Conservation (phyloP, 1,140 invertebrate species). For the Drosophila pallidifrons region DNA sequence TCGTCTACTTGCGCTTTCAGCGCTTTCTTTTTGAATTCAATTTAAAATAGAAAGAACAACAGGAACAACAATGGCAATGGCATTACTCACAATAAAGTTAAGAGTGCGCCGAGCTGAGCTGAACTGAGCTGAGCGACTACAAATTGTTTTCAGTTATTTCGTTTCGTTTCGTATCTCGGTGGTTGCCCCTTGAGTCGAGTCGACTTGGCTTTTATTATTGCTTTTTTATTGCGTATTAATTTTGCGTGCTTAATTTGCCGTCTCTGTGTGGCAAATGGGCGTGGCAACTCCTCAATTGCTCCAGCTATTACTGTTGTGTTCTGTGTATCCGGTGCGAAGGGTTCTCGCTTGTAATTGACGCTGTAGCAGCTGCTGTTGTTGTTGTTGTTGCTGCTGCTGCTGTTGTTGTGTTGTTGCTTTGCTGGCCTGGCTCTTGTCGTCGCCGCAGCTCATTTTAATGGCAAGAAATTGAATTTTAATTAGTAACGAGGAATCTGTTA, state of each 20-base stretch:
- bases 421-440: slow-evolving; percentile 27
- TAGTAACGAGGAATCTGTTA: slow-evolving; percentile 83
- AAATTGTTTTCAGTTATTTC: slow-evolving; percentile 77
- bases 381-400: slow-evolving; percentile 22
- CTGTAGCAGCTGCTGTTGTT: slow-evolving; percentile 51
- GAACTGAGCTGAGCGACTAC: slow-evolving; percentile 43
- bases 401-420: slow-evolving; percentile 27
- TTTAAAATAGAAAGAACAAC: slow-evolving; percentile 36
- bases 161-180: slow-evolving; percentile 10
- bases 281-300: slow-evolving; percentile 47
- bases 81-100: slow-evolving; percentile 50
- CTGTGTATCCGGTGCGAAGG: slow-evolving; percentile 53
- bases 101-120: slow-evolving; percentile 22
- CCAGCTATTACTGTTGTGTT: slow-evolving; percentile 22
- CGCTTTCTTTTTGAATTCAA: slow-evolving; percentile 27
- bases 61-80: not conserved
- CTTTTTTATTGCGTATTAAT: slow-evolving; percentile 84
- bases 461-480: slow-evolving; percentile 84
- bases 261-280: slow-evolving; percentile 34
- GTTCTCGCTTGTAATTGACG: slow-evolving; percentile 72
- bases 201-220: slow-evolving; percentile 78
- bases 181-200: not conserved
- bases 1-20: slow-evolving; percentile 2
- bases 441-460: slow-evolving; percentile 75
- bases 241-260: slow-evolving; percentile 82